phyloP scores from a whole-genome alignment of 2,797 vertebrate genomes.

The Vipera ursinii region DNA sequence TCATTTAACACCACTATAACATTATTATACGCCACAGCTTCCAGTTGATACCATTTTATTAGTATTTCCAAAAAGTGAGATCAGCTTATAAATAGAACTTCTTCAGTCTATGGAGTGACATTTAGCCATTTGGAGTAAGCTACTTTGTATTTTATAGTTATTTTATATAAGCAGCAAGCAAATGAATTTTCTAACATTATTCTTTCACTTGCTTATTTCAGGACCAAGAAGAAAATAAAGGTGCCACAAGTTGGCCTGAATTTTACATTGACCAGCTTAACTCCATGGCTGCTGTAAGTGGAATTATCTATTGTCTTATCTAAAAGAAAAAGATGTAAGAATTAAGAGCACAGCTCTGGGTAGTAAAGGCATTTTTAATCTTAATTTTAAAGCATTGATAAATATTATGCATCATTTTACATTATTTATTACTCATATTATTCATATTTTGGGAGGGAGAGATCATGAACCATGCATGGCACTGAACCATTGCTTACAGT shows the following conservation, averaged over 20 bases:
- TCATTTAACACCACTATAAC: neutral
- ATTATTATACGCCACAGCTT: neutral
- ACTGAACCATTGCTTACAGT: no score
- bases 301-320: neutral
- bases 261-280: slow-evolving; percentile 98
- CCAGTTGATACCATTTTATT: neutral
- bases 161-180: neutral
- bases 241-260: slow-evolving; percentile 98
- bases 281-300: slow-evolving; percentile 98
- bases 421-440: no score
- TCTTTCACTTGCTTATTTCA: slow-evolving; percentile 53
- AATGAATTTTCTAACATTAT: slow-evolving; percentile 36
- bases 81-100: neutral
- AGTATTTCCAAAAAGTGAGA: neutral
- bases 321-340: neutral
- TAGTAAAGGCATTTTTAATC: no score
- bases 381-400: no score
- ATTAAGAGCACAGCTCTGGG: neutral
- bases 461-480: no score
- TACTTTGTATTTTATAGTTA: neutral
- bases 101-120: neutral
- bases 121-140: neutral
- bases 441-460: no score
- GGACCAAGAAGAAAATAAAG: slow-evolving; percentile 99
- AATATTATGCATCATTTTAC: no score